Evolutionary conservation across 2,888 invertebrate species (phyloP).

Genomic region (Andrena flavipes): DNA sequence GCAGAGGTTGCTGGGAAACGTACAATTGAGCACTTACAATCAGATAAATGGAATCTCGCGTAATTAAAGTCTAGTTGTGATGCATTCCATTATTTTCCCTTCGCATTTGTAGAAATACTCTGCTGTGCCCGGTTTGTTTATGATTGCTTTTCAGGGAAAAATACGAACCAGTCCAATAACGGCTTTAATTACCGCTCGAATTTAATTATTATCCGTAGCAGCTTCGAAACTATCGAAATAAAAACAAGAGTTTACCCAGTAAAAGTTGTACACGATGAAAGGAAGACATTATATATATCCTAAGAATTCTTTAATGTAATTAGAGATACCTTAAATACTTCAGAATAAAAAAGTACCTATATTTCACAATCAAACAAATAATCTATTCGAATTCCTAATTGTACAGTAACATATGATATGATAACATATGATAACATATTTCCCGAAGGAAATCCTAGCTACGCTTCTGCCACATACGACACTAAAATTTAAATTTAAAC

Average conservation of each 20-base stretch:
- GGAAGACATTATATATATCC: neutral
- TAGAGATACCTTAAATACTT: neutral
- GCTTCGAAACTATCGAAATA: neutral
- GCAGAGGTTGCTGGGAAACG: slow-evolving; percentile 13
- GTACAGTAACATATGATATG: too few species aligned
- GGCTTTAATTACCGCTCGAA: neutral
- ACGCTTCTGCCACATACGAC: too few species aligned
- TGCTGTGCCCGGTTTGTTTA: slow-evolving; percentile 2
- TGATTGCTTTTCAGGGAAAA: slow-evolving; percentile 10
- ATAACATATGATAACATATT: too few species aligned
- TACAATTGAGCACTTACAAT: slow-evolving; percentile 41
- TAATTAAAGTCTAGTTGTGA: slow-evolving; percentile 37
- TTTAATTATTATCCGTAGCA: slow-evolving; percentile 6
- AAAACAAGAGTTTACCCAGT: neutral
- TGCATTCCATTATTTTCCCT: slow-evolving; percentile 33
- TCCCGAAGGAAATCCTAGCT: too few species aligned
- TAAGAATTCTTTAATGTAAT: neutral
- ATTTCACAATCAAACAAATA: too few species aligned
- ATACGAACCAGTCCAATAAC: neutral
- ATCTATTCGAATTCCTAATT: too few species aligned
- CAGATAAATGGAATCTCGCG: slow-evolving; percentile 46
- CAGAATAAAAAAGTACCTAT: too few species aligned
- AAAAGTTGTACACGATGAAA: neutral
- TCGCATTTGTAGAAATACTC: slow-evolving; percentile 10
- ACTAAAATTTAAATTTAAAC: too few species aligned